Evolutionary conservation across 2,888 invertebrate genomes (phyloP), one percentile per base, ranked within the genome.

Genomic region (Stictocephala bisonia): DNA sequence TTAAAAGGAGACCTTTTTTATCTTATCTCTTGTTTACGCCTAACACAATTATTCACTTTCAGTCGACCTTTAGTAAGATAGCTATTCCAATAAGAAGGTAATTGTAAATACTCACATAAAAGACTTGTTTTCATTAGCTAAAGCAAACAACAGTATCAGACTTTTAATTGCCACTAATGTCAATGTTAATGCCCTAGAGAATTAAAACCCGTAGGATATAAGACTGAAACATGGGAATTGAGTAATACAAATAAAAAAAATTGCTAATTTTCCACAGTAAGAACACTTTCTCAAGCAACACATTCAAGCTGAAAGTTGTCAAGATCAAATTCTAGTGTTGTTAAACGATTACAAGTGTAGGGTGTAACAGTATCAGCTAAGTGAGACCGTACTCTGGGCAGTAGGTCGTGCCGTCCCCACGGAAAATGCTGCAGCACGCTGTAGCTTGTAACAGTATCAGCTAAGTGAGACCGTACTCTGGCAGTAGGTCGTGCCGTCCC

Each of bases 291-390:
- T 26, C 26, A 26, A 26, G 6, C 53, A 53, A n/a, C 26, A 53
- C 26, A 53, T 53, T 53, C 53, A 53, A 53, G 53, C 53, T 26
- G 53, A 53, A 53, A 53, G 26, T 53, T 26, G 53, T 53, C 53
- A 53, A 53, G 53, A 26, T 15, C 53, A 53, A 53, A 26, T 53
- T 3, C n/a, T n/a, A n/a, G n/a, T n/a, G n/a, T n/a, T n/a, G n/a
- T n/a, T n/a, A n/a, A n/a, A n/a, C n/a, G n/a, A n/a, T n/a, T n/a
- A n/a, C n/a, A n/a, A n/a, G n/a, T n/a, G n/a, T n/a, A n/a, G n/a
- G n/a, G n/a, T n/a, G n/a, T n/a, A n/a, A n/a, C n/a, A n/a, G n/a
- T n/a, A n/a, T n/a, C n/a, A n/a, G n/a, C n/a, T n/a, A n/a, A n/a
- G n/a, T n/a, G n/a, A n/a, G n/a, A n/a, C n/a, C n/a, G n/a, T n/a